Evolutionary conservation across 2,113 vertebrate species (phyloP), one percentile per base, ranked within the genome.

Genomic region (Baryphthengus martii): DNA sequence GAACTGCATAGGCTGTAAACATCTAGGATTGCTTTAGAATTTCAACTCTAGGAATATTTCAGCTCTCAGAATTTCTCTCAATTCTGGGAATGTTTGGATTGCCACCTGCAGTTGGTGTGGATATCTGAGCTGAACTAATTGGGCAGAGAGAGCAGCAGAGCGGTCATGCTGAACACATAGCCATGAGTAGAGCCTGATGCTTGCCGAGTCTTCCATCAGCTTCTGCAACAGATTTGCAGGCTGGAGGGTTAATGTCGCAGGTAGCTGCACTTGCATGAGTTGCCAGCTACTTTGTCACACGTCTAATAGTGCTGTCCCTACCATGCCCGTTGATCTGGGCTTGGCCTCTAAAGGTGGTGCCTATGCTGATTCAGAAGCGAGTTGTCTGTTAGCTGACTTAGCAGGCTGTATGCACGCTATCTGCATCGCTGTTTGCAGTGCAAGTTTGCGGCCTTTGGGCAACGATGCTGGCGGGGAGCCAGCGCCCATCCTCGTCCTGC

Each of bases 181-280:
- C 31, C 37, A 0, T 0, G 18, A 53, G 16, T 3, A 35, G 58
- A 45, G 40, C 66, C 28, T 17, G 35, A 2, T 25, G 7, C 14
- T 13, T 11, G 24, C 55, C 1, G 42, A 12, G 28, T 4, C 17
- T 33, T 76, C 52, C 11, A 2, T 6, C 42, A 42, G 28, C 33
- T 71, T 42, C 74, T 85, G 52, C 56, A 15, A 6, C 56, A 20
- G 37, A 7, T n/a, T 72, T 47, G 66, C 66, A 26, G 39, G 4
- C 62, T 29, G 75, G 35, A 35, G 49, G 44, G 39, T 6, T 45
- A 49, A 40, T 40, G 73, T 17, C 19, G 37, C 45, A 15, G 37
- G 45, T 7, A 10, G 31, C 61, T 70, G 59, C 45, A n/a, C 42
- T 49, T 1, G 31, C 0, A 2, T 6, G 24, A 21, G 33, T 4